Conservation (phyloP, 2,888 invertebrate genomes). For the Parascotia fuliginaria region DNA sequence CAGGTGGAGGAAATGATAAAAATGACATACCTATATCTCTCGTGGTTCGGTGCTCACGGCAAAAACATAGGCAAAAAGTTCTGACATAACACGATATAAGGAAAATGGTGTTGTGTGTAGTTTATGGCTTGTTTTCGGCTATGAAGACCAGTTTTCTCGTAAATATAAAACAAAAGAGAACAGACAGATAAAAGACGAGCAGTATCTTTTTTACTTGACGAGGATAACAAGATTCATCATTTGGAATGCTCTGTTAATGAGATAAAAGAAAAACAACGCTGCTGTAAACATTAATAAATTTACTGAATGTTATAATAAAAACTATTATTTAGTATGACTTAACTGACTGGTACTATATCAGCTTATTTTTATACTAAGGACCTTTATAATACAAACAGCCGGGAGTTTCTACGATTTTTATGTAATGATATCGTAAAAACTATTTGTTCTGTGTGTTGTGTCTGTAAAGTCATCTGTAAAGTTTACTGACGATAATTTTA, state of each 20-base stretch:
- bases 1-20: slow-evolving; percentile 54
- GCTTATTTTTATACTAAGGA: too few relatives aligned
- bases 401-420: too few relatives aligned
- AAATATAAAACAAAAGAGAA: slow-evolving; percentile 42
- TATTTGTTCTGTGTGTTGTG: too few relatives aligned
- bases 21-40: slow-evolving; percentile 58
- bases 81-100: slow-evolving; percentile 58
- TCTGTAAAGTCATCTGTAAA: too few relatives aligned
- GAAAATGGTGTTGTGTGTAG: slow-evolving; percentile 54
- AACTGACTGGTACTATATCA: too few relatives aligned
- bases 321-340: too few relatives aligned
- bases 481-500: too few relatives aligned
- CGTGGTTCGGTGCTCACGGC: slow-evolving; percentile 52
- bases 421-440: too few relatives aligned
- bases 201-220: slow-evolving; percentile 3
- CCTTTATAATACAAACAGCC: too few relatives aligned
- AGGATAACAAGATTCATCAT: not conserved
- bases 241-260: not conserved
- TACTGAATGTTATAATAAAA: not conserved
- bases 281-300: not conserved
- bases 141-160: slow-evolving; percentile 34
- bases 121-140: slow-evolving; percentile 52
- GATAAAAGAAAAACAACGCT: not conserved
- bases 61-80: slow-evolving; percentile 68
- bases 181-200: slow-evolving; percentile 25